phyloP scores from a whole-genome alignment of 2,113 vertebrate genomes.

The Chionis minor region DNA sequence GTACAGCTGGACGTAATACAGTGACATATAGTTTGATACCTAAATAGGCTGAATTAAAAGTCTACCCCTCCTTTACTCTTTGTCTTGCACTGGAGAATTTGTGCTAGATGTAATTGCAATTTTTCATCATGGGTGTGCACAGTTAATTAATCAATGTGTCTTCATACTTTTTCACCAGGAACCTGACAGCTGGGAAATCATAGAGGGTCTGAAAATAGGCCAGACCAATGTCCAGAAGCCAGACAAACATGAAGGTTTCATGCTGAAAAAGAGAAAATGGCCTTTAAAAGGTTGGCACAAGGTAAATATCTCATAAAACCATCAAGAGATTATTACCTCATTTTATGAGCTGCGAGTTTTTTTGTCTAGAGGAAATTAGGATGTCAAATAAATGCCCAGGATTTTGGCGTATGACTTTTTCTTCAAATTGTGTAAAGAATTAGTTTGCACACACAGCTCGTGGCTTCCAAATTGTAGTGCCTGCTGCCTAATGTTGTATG shows the following conservation, averaged over 20 bases:
- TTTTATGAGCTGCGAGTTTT: neutral
- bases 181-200: conserved; percentile 97
- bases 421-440: neutral
- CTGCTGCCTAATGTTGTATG: neutral
- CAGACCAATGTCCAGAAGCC: conserved; percentile 95
- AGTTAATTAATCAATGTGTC: neutral
- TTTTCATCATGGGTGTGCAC: neutral
- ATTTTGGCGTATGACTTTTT: neutral
- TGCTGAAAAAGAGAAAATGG: conserved; percentile 99
- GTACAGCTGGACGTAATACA: neutral
- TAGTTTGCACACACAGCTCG: neutral
- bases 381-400: neutral
- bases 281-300: conserved; percentile 99
- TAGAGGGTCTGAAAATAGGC: conserved; percentile 97
- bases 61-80: neutral
- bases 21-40: neutral
- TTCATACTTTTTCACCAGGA: conserved; percentile 79
- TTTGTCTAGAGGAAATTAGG: neutral
- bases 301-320: conserved; percentile 72
- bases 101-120: neutral
- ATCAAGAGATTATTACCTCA: neutral
- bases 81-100: neutral
- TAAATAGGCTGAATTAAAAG: neutral
- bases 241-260: conserved; percentile 97
- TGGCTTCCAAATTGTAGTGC: neutral